Evolutionary conservation across 2,888 invertebrate genomes (phyloP), one percentile per base, ranked within the genome.

Genomic region (Pyrochroa serraticornis): DNA sequence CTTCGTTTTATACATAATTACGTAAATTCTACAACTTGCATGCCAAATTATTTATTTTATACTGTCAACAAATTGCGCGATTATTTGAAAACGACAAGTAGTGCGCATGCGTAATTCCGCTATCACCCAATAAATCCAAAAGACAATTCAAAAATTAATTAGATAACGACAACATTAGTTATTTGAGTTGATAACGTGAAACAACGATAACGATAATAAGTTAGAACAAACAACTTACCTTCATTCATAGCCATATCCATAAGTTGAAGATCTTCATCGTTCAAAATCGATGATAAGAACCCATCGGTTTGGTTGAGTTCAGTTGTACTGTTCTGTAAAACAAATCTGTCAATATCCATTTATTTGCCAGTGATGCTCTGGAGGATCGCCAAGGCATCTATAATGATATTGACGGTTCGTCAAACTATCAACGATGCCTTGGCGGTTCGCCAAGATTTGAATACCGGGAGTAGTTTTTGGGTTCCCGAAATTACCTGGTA

Each of bases 231-330:
- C 14, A 12, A 82, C 87, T 80, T 79, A 92, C 93, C 91, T 80
- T 93, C 93, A 71, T 89, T 91, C 85, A 92, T 89, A 37, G 92
- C 91, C 91, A 94, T 93, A 71, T 94, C 93, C 93, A 95, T 93
- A 45, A 94, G 83, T 75, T 93, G 93, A 33, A 94, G 82, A 73
- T 93, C 93, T 72, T 94, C 94, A 68, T 94, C 94, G 74, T 92
- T 92, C 48, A 95, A 83, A 62, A 94, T 90, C 1, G 93, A 92
- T 62, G 93, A 93, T 35, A 95, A 86, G 73, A 94, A 92, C 38
- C 93, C 93, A 71, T 95, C 95, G 33, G 89, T 90, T 75, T 88
- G 88, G 78, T 88, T 87, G 74, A 87, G 82, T 68, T 87, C 86
- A 41, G 87, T 84, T 2, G 90, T 85, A 52, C 82, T 78, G 74